Percentiles rank a stretch among this genome's conserved stretches.
Evolutionary conservation across 2,888 invertebrate species (phyloP).

Genomic region (Parthenolecanium corni): DNA sequence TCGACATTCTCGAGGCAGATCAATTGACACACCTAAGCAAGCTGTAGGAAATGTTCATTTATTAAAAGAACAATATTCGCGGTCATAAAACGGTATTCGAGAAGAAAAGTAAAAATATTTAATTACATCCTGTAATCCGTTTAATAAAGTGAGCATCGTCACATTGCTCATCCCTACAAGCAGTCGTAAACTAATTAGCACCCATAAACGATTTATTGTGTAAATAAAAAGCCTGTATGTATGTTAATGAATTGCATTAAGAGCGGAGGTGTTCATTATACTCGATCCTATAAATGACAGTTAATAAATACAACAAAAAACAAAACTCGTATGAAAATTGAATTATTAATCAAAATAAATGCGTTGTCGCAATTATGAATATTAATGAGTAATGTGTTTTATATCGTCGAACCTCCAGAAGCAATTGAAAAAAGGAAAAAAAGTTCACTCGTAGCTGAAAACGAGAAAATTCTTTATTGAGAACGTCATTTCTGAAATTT

Average conservation of each 20-base stretch:
- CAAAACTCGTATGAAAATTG: too few relatives aligned
- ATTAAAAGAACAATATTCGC: too few relatives aligned
- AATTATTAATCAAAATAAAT: neutral
- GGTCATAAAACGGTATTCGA: neutral
- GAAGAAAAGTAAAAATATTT: neutral
- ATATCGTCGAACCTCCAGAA: too few relatives aligned
- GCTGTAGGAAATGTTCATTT: neutral
- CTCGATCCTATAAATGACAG: neutral
- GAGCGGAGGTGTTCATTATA: neutral
- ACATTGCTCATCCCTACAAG: neutral
- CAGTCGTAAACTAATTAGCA: neutral
- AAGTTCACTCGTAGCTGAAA: too few relatives aligned
- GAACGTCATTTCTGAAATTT: too few relatives aligned
- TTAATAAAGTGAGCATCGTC: neutral
- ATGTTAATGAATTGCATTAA: neutral
- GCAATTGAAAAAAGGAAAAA: too few relatives aligned
- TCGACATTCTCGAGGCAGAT: too few relatives aligned
- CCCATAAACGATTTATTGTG: neutral
- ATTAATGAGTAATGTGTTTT: too few relatives aligned
- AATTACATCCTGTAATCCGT: conserved; percentile 2
- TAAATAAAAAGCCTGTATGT: neutral
- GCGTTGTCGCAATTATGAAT: too few relatives aligned
- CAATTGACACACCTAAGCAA: too few relatives aligned
- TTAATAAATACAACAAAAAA: neutral
- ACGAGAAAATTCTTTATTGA: too few relatives aligned